Base-by-base conservation (phyloP, 2,888 invertebrate genomes). In the Elgonia sp. region DNA sequence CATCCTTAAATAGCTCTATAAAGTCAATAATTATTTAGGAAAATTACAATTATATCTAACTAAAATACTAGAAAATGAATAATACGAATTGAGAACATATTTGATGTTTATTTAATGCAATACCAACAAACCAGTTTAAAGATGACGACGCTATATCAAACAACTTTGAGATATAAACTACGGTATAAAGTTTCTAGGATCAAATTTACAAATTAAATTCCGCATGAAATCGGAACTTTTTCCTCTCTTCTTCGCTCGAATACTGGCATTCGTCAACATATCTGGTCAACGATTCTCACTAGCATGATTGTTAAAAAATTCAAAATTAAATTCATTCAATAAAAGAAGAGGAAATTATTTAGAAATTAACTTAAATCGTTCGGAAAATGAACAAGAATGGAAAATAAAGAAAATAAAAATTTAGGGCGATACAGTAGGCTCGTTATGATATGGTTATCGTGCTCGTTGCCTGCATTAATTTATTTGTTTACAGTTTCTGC, bases 391-490 rank as follows among this genome's bases (percentile, higher is more conserved):
- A n/a, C n/a, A n/a, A n/a, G n/a, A n/a, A 55, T 83, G 83, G 85
- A 89, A 91, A 91, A 91, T n/a, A 90, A 92, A 91, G 90, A 39
- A 62, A 37, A 5, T 39, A n/a, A 37, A 16, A 62, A 89, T 89
- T 93, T 88, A 89, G 75, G 80, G 89, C 90, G 88, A 92, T 90
- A 92, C 87, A 89, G 91, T 92, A 92, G 93, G 91, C 91, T 93
- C 90, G 90, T 93, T 92, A 90, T 93, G 93, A 93, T 93, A 93
- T 93, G 93, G 89, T 92, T 89, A 50, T 55, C 55, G 29, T 65
- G 75, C 55, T 76, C 18, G 10, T 21, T 21, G 57, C 73, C 72
- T 55, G 73, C 60, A 73, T 79, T 69, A 79, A 46, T 77, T 84
- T 77, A 89, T 79, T 82, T 89, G 89, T 84, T 75, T 46, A 87